Percentiles rank a stretch among this genome's conserved stretches.
Evolutionary conservation across 2,888 invertebrate species (phyloP).

Genomic region (Atrina japonica): DNA sequence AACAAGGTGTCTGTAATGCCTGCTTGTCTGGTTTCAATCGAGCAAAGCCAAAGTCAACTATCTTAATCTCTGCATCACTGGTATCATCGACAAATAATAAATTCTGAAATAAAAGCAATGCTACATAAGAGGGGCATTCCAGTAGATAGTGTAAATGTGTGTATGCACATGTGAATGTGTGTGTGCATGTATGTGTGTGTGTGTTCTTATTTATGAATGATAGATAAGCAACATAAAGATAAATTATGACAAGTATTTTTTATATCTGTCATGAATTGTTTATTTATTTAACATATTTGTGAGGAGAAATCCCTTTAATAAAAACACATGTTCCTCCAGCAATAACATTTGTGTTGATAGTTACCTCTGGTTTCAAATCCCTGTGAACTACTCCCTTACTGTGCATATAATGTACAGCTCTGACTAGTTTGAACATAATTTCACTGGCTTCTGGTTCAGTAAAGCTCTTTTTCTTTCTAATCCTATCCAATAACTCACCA

Average conservation of each 20-base stretch:
- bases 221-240: too few relatives aligned
- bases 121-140: too few relatives aligned
- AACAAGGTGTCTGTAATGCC: slow-evolving; percentile 89
- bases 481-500: slow-evolving; percentile 89
- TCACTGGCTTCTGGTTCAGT: slow-evolving; percentile 90
- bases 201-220: too few relatives aligned
- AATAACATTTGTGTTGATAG: too few relatives aligned
- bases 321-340: too few relatives aligned
- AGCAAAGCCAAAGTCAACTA: slow-evolving; percentile 98
- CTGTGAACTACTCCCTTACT: slow-evolving; percentile 92
- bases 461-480: slow-evolving; percentile 86
- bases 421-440: slow-evolving; percentile 90
- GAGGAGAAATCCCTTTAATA: too few relatives aligned
- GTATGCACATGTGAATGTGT: too few relatives aligned
- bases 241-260: too few relatives aligned
- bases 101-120: slow-evolving; percentile 82
- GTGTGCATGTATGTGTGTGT: too few relatives aligned
- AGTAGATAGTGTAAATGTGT: too few relatives aligned
- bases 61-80: slow-evolving; percentile 87
- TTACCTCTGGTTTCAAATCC: slow-evolving; percentile 96
- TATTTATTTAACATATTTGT: too few relatives aligned
- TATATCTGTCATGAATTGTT: too few relatives aligned
- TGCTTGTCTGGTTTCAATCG: slow-evolving; percentile 84
- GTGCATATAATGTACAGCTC: slow-evolving; percentile 93
- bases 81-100: slow-evolving; percentile 85